Evolutionary conservation across 2,888 invertebrate species (phyloP), one percentile per base, ranked within the genome.

Genomic region (Drosophila affinis): DNA sequence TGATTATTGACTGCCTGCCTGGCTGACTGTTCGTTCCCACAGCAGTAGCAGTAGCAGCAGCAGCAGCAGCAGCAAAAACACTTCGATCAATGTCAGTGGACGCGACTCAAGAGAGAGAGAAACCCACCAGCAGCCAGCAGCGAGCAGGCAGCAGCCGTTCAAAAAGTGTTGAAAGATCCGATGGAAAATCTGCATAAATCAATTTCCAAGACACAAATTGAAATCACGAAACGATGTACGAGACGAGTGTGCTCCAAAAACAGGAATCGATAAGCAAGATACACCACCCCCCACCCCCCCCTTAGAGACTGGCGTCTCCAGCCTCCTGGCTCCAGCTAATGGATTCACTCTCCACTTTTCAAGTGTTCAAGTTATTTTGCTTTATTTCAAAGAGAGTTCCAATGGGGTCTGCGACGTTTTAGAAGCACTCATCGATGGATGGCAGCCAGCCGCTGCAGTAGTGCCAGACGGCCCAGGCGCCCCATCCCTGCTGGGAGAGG

Each of bases 391-490:
- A 14, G 2, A 14, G 2, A n/a, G 39, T n/a, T 39, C n/a, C n/a
- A 14, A n/a, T 55, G 44, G 24, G 21, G 49, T 69, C 61, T 72
- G 49, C 39, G 7, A 29, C 0, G 14, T 62, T 86, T 83, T 88
- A 90, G 80, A 89, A 90, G 70, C 89, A 90, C 45, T 67, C 62
- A 67, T 89, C 64, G 67, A 88, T 87, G 70, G 81, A 84, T 29
- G 88, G 79, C 68, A 90, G 72, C 48, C 55, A 46, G 44, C 90
- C 90, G 32, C 56, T 63, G 76, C 90, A 90, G 78, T 55, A 89
- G 48, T 87, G 65, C 83, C 80, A 90, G 46, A 79, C 78, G 59
- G 88, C 78, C 91, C 91, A 91, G 27, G 91, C 91, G 3, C 64
- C 21, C 83, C 86, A 91, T 32, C 91, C 90, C 75, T 90, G 90